A percentile compares a stretch with the other conserved stretches of the same genome.
phyloP scores from a whole-genome alignment of 1,140 invertebrate genomes.

The Drosophila micromelanica region DNA sequence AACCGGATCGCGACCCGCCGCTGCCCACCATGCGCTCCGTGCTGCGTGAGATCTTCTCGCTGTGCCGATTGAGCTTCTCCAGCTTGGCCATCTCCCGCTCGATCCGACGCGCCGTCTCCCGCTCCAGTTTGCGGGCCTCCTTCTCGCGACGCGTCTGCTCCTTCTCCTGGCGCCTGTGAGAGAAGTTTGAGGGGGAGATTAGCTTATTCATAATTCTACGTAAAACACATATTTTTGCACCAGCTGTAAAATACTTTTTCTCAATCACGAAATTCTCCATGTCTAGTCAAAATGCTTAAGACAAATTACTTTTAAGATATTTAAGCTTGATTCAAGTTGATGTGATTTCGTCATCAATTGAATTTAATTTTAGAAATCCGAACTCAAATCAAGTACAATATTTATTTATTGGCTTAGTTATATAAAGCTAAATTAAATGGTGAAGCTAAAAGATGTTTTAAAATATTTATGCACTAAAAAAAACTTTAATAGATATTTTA shows the following conservation, averaged over 20 bases:
- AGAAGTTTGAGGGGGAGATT: not conserved
- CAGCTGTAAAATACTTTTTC: no score
- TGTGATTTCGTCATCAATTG: not conserved
- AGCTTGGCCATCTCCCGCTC: conserved; percentile 81
- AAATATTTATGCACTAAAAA: no score
- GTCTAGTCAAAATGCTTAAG: no score
- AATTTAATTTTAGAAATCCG: not conserved
- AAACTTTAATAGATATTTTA: no score
- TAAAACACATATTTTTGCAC: no score
- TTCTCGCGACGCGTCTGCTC: conserved; percentile 78
- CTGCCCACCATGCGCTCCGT: conserved; percentile 77
- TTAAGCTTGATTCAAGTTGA: no score
- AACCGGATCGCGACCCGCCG: conserved; percentile 70
- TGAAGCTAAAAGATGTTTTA: no score
- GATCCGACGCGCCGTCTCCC: conserved; percentile 73
- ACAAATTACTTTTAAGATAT: no score
- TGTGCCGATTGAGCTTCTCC: conserved; percentile 82
- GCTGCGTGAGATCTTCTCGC: conserved; percentile 83
- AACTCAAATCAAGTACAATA: no score
- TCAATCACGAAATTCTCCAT: no score
- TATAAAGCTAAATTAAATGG: no score
- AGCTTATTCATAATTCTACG: not conserved
- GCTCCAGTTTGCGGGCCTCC: conserved; percentile 79
- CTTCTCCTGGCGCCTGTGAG: conserved; percentile 74
- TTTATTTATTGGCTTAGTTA: no score